These are phyloP conservation scores for Heliconius erato DNA, from an alignment of 2,888 invertebrate species.

Conservation along the genomic window DNA sequence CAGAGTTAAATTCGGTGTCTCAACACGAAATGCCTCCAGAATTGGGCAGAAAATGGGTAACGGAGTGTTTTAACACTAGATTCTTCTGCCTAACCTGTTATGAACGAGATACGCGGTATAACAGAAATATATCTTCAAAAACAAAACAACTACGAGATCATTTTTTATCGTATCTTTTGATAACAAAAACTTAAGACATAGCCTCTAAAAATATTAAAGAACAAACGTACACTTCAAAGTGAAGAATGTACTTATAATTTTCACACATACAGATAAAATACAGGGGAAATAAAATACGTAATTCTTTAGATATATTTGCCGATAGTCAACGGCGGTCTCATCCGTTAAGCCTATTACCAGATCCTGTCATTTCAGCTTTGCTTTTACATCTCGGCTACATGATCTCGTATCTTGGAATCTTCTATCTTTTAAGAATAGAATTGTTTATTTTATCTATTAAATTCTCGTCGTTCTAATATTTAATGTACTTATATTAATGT, in stretches of 20 bases:
- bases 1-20: neutral
- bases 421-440: neutral
- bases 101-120: neutral
- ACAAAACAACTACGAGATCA: neutral
- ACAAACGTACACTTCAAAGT: neutral
- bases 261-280: slow-evolving; percentile 2
- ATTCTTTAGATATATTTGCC: neutral
- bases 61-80: neutral
- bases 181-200: neutral
- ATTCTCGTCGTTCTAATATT: too few relatives aligned
- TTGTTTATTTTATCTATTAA: neutral
- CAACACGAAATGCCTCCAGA: neutral
- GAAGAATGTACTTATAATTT: slow-evolving; percentile 17
- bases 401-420: slow-evolving; percentile 31
- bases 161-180: neutral
- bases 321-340: slow-evolving; percentile 26
- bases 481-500: too few relatives aligned
- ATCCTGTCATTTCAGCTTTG: slow-evolving; percentile 19
- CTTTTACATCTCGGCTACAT: slow-evolving; percentile 29
- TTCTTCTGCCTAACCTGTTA: neutral
- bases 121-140: neutral
- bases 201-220: neutral
- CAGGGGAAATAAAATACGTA: slow-evolving; percentile 8
- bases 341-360: slow-evolving; percentile 39
- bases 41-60: neutral